phyloP scores from a whole-genome alignment of 2,797 vertebrate genomes.

The Anguilla pacifica region DNA sequence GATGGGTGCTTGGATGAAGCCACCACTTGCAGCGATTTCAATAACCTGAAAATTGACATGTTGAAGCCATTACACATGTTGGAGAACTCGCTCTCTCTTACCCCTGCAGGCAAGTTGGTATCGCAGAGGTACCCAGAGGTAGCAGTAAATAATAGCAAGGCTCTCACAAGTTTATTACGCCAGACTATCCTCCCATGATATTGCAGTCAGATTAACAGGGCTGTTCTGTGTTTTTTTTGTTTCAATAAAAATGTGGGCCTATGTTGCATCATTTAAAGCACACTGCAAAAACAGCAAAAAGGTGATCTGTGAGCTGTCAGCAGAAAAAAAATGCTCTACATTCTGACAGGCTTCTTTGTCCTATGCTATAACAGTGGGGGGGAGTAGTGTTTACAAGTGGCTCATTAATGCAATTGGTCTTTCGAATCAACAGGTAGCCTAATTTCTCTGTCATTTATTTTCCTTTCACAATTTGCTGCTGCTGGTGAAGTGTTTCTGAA shows the following conservation, averaged over 20 bases:
- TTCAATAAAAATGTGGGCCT: too few relatives aligned
- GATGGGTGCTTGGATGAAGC: neutral
- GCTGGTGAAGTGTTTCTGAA: neutral
- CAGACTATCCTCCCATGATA: too few relatives aligned
- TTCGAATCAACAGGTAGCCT: neutral
- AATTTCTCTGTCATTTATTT: conserved; percentile 7
- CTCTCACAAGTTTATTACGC: neutral
- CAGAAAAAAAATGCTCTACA: neutral
- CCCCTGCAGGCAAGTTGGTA: neutral
- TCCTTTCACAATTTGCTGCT: neutral
- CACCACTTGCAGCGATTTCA: neutral
- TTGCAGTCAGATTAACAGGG: too few relatives aligned
- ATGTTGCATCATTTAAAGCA: too few relatives aligned
- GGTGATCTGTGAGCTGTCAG: neutral
- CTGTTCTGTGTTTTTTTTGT: too few relatives aligned
- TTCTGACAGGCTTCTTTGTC: neutral
- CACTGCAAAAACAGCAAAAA: neutral
- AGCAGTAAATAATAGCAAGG: neutral
- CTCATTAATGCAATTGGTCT: neutral
- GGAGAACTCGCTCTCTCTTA: neutral
- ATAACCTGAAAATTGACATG: neutral
- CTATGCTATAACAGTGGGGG: too few relatives aligned
- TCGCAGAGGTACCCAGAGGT: neutral
- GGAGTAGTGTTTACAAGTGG: too few relatives aligned
- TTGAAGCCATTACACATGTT: neutral